Evolutionary conservation across 2,113 vertebrate species (phyloP).

Genomic region (Etheostoma spectabile): DNA sequence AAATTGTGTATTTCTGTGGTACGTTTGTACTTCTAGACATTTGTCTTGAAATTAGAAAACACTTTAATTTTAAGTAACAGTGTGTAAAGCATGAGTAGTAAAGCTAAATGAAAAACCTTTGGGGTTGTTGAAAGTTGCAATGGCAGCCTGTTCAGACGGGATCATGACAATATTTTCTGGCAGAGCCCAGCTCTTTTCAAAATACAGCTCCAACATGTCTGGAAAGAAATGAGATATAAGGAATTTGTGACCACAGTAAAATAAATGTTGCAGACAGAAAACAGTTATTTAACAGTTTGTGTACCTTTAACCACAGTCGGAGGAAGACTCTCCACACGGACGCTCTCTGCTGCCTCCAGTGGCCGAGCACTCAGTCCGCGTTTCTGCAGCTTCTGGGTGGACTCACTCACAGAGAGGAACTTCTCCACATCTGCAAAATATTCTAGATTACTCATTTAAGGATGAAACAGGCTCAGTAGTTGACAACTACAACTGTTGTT

Average conservation of each 20-base stretch:
- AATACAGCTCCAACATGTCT: constrained; percentile 84
- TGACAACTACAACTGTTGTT: neutral
- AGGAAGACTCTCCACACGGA: constrained; percentile 88
- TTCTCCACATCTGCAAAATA: constrained; percentile 75
- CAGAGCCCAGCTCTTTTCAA: constrained; percentile 84
- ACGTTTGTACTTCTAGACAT: neutral
- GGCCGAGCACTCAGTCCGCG: constrained; percentile 73
- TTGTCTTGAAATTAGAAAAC: neutral
- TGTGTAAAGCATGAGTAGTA: neutral
- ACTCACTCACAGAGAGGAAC: constrained; percentile 76
- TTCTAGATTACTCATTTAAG: neutral
- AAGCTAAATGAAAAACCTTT: constrained; percentile 82
- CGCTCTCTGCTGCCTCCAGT: constrained; percentile 81
- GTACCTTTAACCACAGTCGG: constrained; percentile 59
- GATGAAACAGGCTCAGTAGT: neutral
- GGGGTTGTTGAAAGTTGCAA: constrained; percentile 83
- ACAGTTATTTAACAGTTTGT: neutral
- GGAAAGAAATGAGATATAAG: neutral
- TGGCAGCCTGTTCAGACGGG: constrained; percentile 85
- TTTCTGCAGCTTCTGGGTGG: constrained; percentile 62
- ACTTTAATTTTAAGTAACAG: neutral
- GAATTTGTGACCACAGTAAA: accelerated
- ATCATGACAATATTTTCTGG: constrained; percentile 69
- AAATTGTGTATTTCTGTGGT: neutral
- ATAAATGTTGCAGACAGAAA: neutral